phyloP scores from a whole-genome alignment of 1,140 invertebrate species.

The Conus betulinus region DNA sequence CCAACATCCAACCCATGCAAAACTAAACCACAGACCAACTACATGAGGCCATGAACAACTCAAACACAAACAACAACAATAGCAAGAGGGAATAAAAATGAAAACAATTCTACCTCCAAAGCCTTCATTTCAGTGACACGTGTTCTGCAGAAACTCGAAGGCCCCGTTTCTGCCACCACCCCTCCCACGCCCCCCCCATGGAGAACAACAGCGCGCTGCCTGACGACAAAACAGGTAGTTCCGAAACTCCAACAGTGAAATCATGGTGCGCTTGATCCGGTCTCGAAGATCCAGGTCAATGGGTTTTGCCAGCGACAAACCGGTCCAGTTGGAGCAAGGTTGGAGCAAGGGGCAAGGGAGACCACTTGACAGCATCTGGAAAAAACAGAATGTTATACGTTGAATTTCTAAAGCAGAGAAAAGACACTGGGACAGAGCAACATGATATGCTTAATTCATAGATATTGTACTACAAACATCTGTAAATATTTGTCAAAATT shows the following conservation, averaged over 20 bases:
- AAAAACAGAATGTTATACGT: slow-evolving; percentile 56
- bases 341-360: slow-evolving; percentile 85
- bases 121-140: slow-evolving; percentile 85
- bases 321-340: slow-evolving; percentile 88
- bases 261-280: slow-evolving; percentile 83
- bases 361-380: slow-evolving; percentile 83
- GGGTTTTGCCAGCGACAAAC: slow-evolving; percentile 83
- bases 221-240: slow-evolving; percentile 97
- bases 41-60: not conserved
- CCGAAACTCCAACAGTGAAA: slow-evolving; percentile 89
- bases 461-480: too few species aligned
- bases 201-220: slow-evolving; percentile 89
- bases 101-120: slow-evolving; percentile 81
- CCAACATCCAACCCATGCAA: too few species aligned
- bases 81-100: not conserved
- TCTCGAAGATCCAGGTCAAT: slow-evolving; percentile 83
- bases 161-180: slow-evolving; percentile 90
- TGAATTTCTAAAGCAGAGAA: too few species aligned
- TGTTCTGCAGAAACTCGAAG: slow-evolving; percentile 90
- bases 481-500: too few species aligned
- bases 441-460: too few species aligned
- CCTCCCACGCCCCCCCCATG: slow-evolving; percentile 87
- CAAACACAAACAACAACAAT: not conserved
- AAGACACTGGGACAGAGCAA: too few species aligned
- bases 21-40: too few species aligned